Evolutionary conservation across 37 sponge, comb jelly and placozoan species (phyloP), one percentile per base, ranked within the genome.

Genomic region (Oscarella lobularis): DNA sequence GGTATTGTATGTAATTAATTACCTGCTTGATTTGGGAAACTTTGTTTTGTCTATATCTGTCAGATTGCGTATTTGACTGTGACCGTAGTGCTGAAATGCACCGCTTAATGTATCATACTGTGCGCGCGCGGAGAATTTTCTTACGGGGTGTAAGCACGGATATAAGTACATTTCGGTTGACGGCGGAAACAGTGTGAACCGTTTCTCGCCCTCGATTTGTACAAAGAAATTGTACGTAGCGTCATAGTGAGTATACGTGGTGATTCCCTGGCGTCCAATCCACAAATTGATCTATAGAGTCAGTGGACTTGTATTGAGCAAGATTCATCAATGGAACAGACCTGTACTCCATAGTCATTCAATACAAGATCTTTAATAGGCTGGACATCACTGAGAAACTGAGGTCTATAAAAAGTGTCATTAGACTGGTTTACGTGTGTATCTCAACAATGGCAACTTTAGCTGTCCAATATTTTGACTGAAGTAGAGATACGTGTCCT

Each of bases 151-250:
- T 2, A 86, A 79, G 66, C 87, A 86, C 0, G 86, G 83, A 40
- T 85, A 81, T 66, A 89, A 75, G 75, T 89, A 89, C 39, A 89
- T 74, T 4, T 38, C 72, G 38, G 77, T 41, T 38, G 39, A 32
- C 0, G 83, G 86, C 14, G 83, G 79, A 66, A 78, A 80, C 35
- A 89, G 75, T 0, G 86, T 85, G 77, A 89, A 82, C 0, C 79
- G 78, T 40, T 88, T 81, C 75, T 70, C 75, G 2, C 82, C 85
- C 40, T 79, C 79, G 1, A 86, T 77, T 38, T 86, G 87, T 38
- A 82, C 78, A 78, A 86, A 86, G 75, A 86, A 82, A 66, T 86
- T 86, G 82, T 74, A 86, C 14, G 83, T 86, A 37, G 80, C 66
- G 48, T 86, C 87, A 37, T 86, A 86, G 48, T 86, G 87, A 1